Conservation (phyloP, 2,797 vertebrate species). For the Lutjanus campechanus region DNA sequence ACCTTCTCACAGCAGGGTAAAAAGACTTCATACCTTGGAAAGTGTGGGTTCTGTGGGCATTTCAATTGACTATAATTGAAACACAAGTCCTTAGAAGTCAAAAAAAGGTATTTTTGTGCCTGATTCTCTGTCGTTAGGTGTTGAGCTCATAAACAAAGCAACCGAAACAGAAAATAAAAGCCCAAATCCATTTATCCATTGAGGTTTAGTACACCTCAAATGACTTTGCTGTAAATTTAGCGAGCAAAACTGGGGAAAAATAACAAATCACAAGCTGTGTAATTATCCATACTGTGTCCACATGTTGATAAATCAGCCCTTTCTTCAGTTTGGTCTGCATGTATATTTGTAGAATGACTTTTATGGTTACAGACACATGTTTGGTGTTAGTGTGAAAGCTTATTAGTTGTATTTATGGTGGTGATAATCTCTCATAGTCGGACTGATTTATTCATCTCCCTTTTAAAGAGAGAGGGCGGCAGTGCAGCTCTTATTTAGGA, state of each 20-base stretch:
- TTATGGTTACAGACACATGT: constrained; percentile 56
- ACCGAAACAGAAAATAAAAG: neutral
- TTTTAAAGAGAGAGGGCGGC: constrained; percentile 25
- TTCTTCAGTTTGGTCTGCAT: neutral
- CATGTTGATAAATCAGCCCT: constrained; percentile 27
- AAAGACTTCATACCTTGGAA: neutral
- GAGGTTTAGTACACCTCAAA: neutral
- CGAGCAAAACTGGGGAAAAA: neutral
- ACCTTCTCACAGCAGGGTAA: neutral
- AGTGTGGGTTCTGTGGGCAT: neutral
- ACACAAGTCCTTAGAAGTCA: neutral
- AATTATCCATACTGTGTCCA: constrained; percentile 24
- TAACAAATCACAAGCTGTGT: constrained; percentile 17
- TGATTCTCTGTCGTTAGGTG: neutral
- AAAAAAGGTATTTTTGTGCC: neutral
- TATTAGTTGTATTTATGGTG: constrained; percentile 69
- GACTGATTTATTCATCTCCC: constrained; percentile 39
- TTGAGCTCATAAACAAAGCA: constrained; percentile 18
- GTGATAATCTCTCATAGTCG: constrained; percentile 50
- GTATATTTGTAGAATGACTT: constrained; percentile 21
- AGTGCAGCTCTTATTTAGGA: constrained; percentile 20
- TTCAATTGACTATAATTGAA: neutral
- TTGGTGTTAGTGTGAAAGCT: constrained; percentile 54
- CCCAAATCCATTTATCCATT: neutral
- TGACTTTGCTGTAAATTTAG: constrained; percentile 9